Conservation (phyloP, 2,113 vertebrate genomes). For the Podilymbus podiceps region DNA sequence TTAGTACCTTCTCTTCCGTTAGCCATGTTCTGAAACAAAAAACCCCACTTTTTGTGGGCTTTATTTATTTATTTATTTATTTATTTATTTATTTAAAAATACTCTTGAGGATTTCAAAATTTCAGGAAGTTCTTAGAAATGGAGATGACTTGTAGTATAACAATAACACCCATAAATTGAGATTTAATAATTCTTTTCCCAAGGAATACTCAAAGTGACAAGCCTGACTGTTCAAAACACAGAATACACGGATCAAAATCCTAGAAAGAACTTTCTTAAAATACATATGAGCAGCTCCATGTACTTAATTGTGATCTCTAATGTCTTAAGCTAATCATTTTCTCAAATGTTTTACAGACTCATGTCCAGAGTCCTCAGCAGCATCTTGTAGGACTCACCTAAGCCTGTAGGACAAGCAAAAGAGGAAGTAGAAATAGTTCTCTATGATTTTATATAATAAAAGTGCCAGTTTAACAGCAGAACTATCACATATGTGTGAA, state of each 20-base stretch:
- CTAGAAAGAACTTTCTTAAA: background rate
- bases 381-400: background rate
- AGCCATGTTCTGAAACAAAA: background rate
- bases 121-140: background rate
- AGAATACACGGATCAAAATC: background rate
- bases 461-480: background rate
- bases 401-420: background rate
- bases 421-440: background rate
- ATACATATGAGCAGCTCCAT: background rate
- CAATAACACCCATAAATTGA: accelerated
- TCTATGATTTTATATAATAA: background rate
- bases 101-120: background rate
- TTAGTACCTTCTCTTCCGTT: background rate
- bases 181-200: background rate
- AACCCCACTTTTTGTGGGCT: too few species aligned
- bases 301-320: background rate
- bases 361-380: background rate
- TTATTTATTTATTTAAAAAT: background rate
- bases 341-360: background rate
- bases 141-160: background rate
- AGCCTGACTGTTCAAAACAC: background rate
- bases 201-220: background rate
- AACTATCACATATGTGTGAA: background rate
- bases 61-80: too few species aligned
- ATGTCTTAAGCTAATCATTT: background rate